Base-by-base conservation (phyloP, 2,113 vertebrate species). In the Calypte anna region DNA sequence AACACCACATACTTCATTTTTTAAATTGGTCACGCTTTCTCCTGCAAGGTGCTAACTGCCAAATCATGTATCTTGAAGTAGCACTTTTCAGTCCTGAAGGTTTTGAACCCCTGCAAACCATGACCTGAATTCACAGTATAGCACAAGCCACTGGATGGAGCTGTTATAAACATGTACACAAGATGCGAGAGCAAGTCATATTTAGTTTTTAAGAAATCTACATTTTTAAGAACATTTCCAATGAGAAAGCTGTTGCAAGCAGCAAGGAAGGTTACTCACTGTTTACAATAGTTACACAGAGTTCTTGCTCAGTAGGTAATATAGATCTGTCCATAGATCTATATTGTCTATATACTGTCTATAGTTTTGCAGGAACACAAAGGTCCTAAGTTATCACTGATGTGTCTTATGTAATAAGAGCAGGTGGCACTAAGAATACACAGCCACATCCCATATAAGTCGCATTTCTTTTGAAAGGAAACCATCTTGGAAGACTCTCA, bases 101-200 rank as follows among this genome's bases (percentile, higher is more conserved):
- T 64, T 53, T 66, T 31, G 33, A 88, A 63, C 20, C 48, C 78
- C 12, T 12, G 5, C 10, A 12, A 91, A 31, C 14, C 54, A 68
- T 74, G 23, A n/a, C 64, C 78, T 72, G 25, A 7, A 7, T 13
- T 57, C 30, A 1, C 7, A 12, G 64, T 43, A 51, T 36, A 44
- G 61, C 68, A 75, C 61, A 59, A 94, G 40, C 88, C 95, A 92
- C 93, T 90, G 93, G 88, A 97, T 93, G 88, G 95, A 96, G 95
- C 88, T 96, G 91, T 90, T 94, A 90, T 30, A 86, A 88, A 86
- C 55, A 78, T 12, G 23, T 76, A 62, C 46, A 22, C 3, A 3
- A 68, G 36, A 55, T 53, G 21, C 7, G 25, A 22, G 30, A 57
- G 10, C 3, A 38, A 91, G 23, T 79, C 46, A 53, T 2, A 12